Evolutionary conservation across 2,888 invertebrate genomes (phyloP).

Genomic region (Marasmarcha lunaedactyla): DNA sequence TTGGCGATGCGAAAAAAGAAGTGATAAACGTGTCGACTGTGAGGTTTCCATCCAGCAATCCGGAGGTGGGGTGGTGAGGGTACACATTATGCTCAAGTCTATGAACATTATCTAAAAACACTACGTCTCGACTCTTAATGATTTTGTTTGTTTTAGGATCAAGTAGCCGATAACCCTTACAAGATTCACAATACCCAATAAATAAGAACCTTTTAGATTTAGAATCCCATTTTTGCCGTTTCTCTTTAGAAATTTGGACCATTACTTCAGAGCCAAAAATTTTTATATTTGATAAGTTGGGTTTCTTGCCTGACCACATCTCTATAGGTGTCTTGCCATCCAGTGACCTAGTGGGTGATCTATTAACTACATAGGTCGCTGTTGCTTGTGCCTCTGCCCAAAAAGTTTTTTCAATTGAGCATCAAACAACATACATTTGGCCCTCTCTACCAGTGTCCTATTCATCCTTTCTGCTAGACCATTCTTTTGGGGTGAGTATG

Average conservation of each 20-base stretch:
- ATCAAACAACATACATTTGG: conserved; percentile 5
- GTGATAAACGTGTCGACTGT: no score
- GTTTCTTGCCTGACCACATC: conserved; percentile 1
- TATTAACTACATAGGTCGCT: conserved; percentile 8
- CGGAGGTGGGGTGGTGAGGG: no score
- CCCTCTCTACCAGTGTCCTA: conserved; percentile 15
- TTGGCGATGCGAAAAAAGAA: no score
- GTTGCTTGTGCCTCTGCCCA: conserved; percentile 13
- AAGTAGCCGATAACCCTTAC: no score
- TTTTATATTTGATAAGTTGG: conserved; percentile 1
- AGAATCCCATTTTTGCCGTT: neutral
- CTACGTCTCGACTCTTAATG: no score
- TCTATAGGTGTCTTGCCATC: conserved; percentile 3
- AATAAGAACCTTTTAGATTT: no score
- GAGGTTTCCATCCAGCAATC: no score
- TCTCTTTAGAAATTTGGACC: neutral
- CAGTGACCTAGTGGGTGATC: conserved; percentile 8
- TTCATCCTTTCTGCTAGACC: conserved; percentile 24
- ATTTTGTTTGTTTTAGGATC: no score
- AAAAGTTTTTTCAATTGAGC: neutral
- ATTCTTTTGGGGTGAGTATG: conserved; percentile 26
- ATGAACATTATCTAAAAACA: no score
- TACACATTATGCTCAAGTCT: no score
- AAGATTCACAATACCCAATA: no score
- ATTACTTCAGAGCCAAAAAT: conserved; percentile 7